phyloP scores from a whole-genome alignment of 2,797 vertebrate species.

The Crypturellus tataupa region DNA sequence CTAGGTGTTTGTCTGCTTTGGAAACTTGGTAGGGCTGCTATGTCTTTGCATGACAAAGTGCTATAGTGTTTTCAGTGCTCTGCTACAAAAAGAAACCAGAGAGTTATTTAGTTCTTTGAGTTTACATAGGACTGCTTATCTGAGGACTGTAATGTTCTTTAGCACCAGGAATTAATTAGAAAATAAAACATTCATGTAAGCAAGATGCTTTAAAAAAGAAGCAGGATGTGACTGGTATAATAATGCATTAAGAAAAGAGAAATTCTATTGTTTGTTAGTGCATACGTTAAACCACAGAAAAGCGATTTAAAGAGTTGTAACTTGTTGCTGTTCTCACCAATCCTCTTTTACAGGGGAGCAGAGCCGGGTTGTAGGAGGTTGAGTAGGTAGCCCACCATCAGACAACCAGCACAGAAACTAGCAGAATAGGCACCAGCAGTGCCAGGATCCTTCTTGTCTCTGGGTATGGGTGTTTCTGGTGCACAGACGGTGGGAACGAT shows the following conservation, averaged over 20 bases:
- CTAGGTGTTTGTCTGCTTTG: not conserved
- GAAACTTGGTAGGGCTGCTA: not conserved
- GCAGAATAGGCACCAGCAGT: too few relatives aligned
- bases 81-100: not conserved
- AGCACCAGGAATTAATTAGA: not conserved
- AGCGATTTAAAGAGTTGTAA: not conserved
- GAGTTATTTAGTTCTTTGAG: not conserved
- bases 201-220: not conserved
- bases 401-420: not conserved
- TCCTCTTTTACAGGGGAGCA: not conserved
- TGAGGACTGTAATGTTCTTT: not conserved
- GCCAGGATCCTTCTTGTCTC: too few relatives aligned
- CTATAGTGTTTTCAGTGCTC: not conserved
- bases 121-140: conserved; percentile 2
- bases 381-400: not conserved
- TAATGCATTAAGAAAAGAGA: not conserved
- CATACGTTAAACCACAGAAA: not conserved
- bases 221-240: not conserved
- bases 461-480: not conserved
- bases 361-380: not conserved
- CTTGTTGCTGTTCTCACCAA: not conserved
- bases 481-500: not conserved
- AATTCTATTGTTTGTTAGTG: not conserved
- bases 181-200: not conserved
- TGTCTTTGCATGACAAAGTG: not conserved